Conservation (phyloP, 1,140 invertebrate species). For the Diplogasteroides magnus region DNA sequence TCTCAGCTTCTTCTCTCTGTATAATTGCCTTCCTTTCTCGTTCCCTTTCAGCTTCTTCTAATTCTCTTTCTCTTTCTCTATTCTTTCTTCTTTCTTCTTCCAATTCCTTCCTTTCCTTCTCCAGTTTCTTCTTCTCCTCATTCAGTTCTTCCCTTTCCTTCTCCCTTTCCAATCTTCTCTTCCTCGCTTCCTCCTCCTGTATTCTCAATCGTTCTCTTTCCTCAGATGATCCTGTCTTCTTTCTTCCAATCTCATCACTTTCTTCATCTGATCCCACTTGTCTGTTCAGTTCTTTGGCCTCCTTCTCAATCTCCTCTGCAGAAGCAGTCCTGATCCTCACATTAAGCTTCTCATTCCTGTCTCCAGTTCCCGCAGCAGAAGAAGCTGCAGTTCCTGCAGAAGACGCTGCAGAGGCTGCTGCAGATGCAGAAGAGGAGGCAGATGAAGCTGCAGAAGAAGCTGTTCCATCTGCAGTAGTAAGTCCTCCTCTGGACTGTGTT, state of each 20-base stretch:
- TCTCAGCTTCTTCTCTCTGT: neutral
- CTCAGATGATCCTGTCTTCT: neutral
- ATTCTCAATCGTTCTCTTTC: neutral
- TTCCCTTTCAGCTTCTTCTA: slow-evolving; percentile 9
- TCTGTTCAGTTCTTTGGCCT: slow-evolving; percentile 28
- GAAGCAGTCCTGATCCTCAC: neutral
- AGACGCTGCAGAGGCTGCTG: slow-evolving; percentile 5
- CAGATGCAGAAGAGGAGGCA: slow-evolving; percentile 8
- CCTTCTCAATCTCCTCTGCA: neutral
- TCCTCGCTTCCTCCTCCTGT: slow-evolving; percentile 10
- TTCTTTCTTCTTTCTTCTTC: slow-evolving; percentile 3
- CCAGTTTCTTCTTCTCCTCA: slow-evolving; percentile 2
- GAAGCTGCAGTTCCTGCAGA: slow-evolving; percentile 4
- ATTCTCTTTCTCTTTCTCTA: slow-evolving; percentile 5
- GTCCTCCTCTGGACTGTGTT: slow-evolving; percentile 10
- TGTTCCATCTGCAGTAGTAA: neutral
- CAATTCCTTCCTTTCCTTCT: neutral
- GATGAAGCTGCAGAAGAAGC: slow-evolving; percentile 6
- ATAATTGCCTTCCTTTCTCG: slow-evolving; percentile 5
- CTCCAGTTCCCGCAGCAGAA: slow-evolving; percentile 14
- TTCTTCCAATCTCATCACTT: slow-evolving; percentile 3
- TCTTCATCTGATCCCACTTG: slow-evolving; percentile 10
- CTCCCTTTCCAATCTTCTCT: neutral
- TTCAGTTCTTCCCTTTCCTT: slow-evolving; percentile 1
- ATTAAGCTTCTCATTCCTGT: slow-evolving; percentile 7